Evolutionary conservation across 1,140 invertebrate species (phyloP), one percentile per base, ranked within the genome.

Genomic region (Bombus waltoni): DNA sequence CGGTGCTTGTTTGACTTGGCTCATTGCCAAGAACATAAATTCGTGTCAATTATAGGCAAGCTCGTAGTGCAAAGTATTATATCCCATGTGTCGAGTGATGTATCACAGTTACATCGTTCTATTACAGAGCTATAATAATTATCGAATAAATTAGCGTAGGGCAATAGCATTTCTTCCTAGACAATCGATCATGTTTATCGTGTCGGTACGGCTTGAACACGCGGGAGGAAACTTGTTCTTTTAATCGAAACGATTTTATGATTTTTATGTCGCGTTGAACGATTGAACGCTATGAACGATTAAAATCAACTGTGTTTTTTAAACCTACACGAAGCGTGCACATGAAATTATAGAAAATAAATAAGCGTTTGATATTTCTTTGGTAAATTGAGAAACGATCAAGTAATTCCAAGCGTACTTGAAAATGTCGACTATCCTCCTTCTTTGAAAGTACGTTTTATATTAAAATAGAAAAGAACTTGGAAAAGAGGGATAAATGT

Each of bases 1-100:
- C 6, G 65, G 42, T 74, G n/a, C 25, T 42, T 40, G 84, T 74
- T 85, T 85, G 42, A 87, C 28, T 84, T 87, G 86, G 86, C 86
- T 10, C 76, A 5, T 35, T 53, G 86, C 86, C 86, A 38, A 15
- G 47, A 8, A 44, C 44, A 73, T 87, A 84, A 87, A 87, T 87
- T 84, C 47, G 59, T 47, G 81, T 84, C 86, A 87, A 87, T 87
- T 87, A 87, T 71, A n/a, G n/a, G 72, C 40, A 44, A 35, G 65
- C 72, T 83, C 65, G 85, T 47, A 5, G 53, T 38, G 38, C 62
- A 72, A 86, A 86, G 81, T 77, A 68, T 83, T 53, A 62, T 42
- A 32, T 42, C 47, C 44, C 35, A 73, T 57, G 44, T 72, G 40
- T 81, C 32, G 47, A 75, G 42, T 13, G 78, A 81, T 57, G 13